phyloP scores from a whole-genome alignment of 2,888 invertebrate genomes.

The Glyphotaelius pellucidus region DNA sequence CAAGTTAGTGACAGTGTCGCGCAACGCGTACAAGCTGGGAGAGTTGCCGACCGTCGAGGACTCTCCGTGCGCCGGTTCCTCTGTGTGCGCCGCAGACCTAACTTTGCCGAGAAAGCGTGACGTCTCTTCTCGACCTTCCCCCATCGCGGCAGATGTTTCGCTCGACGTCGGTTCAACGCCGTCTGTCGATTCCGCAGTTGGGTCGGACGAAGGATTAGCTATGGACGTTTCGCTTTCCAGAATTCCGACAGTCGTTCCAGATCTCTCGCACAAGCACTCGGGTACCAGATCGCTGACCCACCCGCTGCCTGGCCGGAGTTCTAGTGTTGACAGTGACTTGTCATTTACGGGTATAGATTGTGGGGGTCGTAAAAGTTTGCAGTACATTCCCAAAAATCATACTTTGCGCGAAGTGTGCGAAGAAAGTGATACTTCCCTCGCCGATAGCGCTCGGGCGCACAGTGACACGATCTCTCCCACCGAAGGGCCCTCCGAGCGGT shows the following conservation, averaged over 20 bases:
- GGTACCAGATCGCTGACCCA: slow-evolving; percentile 76
- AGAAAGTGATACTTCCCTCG: slow-evolving; percentile 77
- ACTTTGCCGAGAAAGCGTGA: slow-evolving; percentile 70
- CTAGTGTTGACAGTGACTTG: slow-evolving; percentile 73
- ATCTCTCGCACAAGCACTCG: slow-evolving; percentile 74
- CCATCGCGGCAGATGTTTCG: slow-evolving; percentile 72
- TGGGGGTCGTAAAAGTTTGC: slow-evolving; percentile 67
- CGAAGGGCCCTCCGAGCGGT: slow-evolving; percentile 73
- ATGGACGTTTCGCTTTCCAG: slow-evolving; percentile 73
- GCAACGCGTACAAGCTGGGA: slow-evolving; percentile 31
- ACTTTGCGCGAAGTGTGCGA: slow-evolving; percentile 75
- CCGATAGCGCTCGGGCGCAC: slow-evolving; percentile 76
- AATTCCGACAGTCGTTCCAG: slow-evolving; percentile 73
- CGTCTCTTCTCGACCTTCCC: slow-evolving; percentile 72
- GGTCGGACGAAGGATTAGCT: slow-evolving; percentile 78
- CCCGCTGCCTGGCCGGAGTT: slow-evolving; percentile 75
- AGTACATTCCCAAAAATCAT: slow-evolving; percentile 72
- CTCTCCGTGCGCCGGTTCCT: slow-evolving; percentile 66
- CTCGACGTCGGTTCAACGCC: slow-evolving; percentile 77
- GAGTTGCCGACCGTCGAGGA: neutral
- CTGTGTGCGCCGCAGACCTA: slow-evolving; percentile 69
- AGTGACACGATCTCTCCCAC: slow-evolving; percentile 77
- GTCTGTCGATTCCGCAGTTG: slow-evolving; percentile 80
- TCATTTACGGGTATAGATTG: slow-evolving; percentile 71
- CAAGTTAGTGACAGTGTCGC: slow-evolving; percentile 40